Percentiles rank a stretch among this genome's conserved stretches.
phyloP scores from a whole-genome alignment of 2,113 vertebrate genomes.

The Coregonus clupeaformis region DNA sequence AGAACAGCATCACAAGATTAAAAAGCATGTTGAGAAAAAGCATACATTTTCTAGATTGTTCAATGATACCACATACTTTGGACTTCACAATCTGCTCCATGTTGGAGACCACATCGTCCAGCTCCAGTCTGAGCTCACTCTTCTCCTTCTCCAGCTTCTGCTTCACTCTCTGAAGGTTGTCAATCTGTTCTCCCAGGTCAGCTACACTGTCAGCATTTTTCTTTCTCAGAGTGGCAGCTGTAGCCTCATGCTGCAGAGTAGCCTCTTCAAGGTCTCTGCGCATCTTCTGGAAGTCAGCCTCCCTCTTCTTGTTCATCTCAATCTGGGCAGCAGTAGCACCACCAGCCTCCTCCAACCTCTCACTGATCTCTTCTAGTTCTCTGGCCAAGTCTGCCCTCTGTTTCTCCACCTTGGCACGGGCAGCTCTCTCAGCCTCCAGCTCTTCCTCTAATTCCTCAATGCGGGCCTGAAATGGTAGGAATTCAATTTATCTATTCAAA shows the following conservation, averaged over 20 bases:
- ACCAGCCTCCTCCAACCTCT: constrained; percentile 86
- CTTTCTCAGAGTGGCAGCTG: constrained; percentile 75
- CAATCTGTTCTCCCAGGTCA: constrained; percentile 78
- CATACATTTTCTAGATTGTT: background rate
- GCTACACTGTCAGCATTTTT: constrained; percentile 80
- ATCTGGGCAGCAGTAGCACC: constrained; percentile 82
- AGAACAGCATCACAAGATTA: background rate
- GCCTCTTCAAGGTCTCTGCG: constrained; percentile 83
- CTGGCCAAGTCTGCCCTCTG: constrained; percentile 81
- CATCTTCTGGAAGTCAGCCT: constrained; percentile 82
- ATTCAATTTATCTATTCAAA: too few relatives aligned
- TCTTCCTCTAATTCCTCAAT: constrained; percentile 87
- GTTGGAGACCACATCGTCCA: constrained; percentile 84
- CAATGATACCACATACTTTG: constrained; percentile 65
- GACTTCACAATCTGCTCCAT: constrained; percentile 79
- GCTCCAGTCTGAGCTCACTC: constrained; percentile 78
- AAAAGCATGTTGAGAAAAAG: background rate
- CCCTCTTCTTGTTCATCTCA: constrained; percentile 87
- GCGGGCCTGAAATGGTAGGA: constrained; percentile 66
- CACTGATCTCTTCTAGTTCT: constrained; percentile 90
- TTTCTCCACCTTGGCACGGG: constrained; percentile 84
- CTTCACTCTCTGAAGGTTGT: constrained; percentile 81
- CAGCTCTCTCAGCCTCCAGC: constrained; percentile 77
- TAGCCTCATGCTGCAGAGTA: constrained; percentile 81
- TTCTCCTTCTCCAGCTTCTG: constrained; percentile 84